A percentile compares a stretch with the other conserved stretches of the same genome.
Conservation (phyloP, 2,797 vertebrate genomes). For the Clarias laeviceps region DNA sequence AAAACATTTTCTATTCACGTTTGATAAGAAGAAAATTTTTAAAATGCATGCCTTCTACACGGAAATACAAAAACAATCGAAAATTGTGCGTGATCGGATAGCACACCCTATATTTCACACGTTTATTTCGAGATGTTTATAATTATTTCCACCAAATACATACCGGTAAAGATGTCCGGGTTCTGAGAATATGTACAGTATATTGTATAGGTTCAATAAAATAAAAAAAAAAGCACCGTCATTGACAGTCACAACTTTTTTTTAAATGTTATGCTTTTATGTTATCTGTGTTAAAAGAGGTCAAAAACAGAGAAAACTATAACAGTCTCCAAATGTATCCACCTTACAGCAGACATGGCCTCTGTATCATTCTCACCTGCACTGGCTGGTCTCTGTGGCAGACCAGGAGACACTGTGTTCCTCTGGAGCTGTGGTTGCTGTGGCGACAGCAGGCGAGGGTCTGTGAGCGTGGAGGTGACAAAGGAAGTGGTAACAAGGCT, state of each 20-base stretch:
- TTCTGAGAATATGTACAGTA: not conserved
- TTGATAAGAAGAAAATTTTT: too few relatives aligned
- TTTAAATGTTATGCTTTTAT: not conserved
- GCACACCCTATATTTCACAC: not conserved
- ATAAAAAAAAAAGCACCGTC: not conserved
- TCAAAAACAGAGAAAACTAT: not conserved
- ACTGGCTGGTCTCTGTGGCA: slow-evolving; percentile 93
- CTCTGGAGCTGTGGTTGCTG: slow-evolving; percentile 90
- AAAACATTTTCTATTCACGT: not conserved
- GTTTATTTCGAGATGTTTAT: slow-evolving; percentile 11
- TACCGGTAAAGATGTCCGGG: not conserved
- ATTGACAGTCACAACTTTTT: not conserved
- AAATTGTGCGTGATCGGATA: not conserved
- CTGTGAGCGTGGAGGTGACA: slow-evolving; percentile 89
- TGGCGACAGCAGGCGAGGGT: slow-evolving; percentile 92
- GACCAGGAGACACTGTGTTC: slow-evolving; percentile 89
- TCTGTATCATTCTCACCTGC: slow-evolving; percentile 77
- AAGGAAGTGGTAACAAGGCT: slow-evolving; percentile 91
- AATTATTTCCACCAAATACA: not conserved
- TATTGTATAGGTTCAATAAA: not conserved
- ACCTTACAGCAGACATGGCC: not conserved
- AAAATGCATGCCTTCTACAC: not conserved
- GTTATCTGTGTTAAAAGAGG: not conserved
- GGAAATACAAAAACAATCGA: not conserved
- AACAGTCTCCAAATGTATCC: not conserved